Conservation (phyloP, 2,113 vertebrate genomes). For the Nesoenas mayeri region DNA sequence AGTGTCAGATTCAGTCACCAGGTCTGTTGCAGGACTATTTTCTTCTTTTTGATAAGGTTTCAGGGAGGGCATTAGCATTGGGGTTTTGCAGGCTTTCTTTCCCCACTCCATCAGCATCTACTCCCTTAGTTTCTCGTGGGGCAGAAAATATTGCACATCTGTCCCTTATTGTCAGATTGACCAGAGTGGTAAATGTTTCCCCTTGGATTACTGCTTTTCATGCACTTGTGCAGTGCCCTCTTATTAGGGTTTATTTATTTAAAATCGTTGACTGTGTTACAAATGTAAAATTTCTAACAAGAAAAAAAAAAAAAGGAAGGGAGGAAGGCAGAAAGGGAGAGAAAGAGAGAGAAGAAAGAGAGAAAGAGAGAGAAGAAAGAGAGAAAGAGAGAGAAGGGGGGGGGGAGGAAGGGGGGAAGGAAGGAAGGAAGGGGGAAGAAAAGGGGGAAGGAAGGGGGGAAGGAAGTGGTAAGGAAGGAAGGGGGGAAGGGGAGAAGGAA, state of each 20-base stretch:
- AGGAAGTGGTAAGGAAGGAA: no score
- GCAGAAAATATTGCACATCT: not conserved
- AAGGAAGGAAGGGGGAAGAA: no score
- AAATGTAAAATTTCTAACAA: not conserved
- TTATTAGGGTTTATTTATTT: not conserved
- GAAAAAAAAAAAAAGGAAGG: not conserved
- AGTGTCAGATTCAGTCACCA: not conserved
- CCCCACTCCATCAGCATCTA: not conserved
- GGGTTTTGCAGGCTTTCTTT: not conserved
- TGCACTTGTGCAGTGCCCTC: not conserved
- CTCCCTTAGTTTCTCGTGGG: not conserved
- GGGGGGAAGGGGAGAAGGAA: no score
- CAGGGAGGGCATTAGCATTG: not conserved
- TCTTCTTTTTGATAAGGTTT: not conserved
- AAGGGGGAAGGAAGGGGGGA: no score
- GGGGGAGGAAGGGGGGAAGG: no score
- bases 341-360: no score
- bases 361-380: no score
- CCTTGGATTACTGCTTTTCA: not conserved
- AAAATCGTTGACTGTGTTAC: not conserved
- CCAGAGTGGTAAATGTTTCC: not conserved
- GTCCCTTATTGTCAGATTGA: not conserved
- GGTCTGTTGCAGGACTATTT: not conserved
- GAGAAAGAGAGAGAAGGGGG: no score
- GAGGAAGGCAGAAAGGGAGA: no score